A percentile compares a stretch with the other conserved stretches of the same genome.
Conservation (phyloP, 2,888 invertebrate genomes). For the Cenopis cana region DNA sequence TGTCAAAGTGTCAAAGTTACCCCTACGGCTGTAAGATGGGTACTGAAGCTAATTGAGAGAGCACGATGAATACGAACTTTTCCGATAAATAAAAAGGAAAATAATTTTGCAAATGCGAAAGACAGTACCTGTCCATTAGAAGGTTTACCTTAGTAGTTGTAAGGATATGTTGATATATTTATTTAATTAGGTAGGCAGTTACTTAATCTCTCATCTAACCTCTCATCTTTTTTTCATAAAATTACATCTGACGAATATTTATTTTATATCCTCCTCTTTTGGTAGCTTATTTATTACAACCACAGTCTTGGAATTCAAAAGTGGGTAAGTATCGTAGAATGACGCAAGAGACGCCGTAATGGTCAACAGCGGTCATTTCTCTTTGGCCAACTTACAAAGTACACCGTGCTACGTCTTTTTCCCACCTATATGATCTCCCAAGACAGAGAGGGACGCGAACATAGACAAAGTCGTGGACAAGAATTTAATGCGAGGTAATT, state of each 20-base stretch:
- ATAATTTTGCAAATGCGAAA: too few species aligned
- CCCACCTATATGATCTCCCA: neutral
- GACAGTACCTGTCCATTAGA: too few species aligned
- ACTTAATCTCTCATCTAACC: too few species aligned
- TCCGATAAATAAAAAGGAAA: too few species aligned
- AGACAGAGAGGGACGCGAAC: slow-evolving; percentile 15
- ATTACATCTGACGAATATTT: neutral
- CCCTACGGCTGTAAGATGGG: too few species aligned
- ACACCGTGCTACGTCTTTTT: slow-evolving; percentile 42
- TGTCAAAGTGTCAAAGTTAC: too few species aligned
- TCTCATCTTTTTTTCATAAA: neutral
- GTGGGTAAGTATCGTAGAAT: slow-evolving; percentile 60
- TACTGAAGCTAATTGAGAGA: too few species aligned
- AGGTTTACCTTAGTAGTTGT: too few species aligned
- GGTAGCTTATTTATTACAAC: slow-evolving; percentile 5
- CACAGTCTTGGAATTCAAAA: slow-evolving; percentile 64
- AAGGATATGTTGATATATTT: too few species aligned
- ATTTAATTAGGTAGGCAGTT: too few species aligned
- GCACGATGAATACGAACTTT: too few species aligned
- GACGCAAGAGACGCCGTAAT: slow-evolving; percentile 80
- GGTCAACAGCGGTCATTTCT: slow-evolving; percentile 83
- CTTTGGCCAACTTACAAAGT: slow-evolving; percentile 82
- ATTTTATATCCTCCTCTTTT: slow-evolving; percentile 14
- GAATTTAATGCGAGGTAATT: slow-evolving; percentile 21
- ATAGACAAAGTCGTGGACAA: slow-evolving; percentile 19